Evolutionary conservation across 1,140 invertebrate species (phyloP), one percentile per base, ranked within the genome.

Genomic region (Trinorchestia longiramus): DNA sequence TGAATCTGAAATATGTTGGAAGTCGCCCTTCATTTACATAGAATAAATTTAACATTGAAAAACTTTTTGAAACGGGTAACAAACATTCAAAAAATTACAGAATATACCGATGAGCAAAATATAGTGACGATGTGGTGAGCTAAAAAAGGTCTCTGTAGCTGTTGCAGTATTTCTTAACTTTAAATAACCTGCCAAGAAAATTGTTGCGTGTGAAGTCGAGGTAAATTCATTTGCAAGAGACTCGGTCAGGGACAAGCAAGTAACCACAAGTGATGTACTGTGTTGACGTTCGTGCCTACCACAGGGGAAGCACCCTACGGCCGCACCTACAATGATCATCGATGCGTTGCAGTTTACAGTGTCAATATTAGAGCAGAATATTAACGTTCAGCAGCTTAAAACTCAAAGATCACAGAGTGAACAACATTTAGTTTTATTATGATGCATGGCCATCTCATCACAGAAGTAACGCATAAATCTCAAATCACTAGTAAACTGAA

Each of bases 221-320:
- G 62, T 77, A 77, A 77, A 77, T 77, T 36, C 36, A 77, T 36
- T 77, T 3, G 28, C 1, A 77, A 77, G 62, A 77, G 62, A 77
- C 28, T 11, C 62, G 62, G 62, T 77, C 62, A 77, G 62, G 62
- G 62, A 19, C 62, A 77, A 77, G 62, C 15, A 77, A 77, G 62
- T 77, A 28, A 77, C 62, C 62, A 77, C 62, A 77, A 36, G 28
- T 77, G 62, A 77, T 77, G 62, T 36, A 77, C 62, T 3, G 36
- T 77, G 62, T 77, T 77, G 62, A 77, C 62, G 62, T 77, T 77
- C 62, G 62, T 77, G 62, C 62, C 62, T 77, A 77, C 62, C 62
- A 36, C 62, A 28, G 62, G 36, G 62, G 62, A 77, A 28, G 15
- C 62, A 23, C 62, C 62, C 11, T 19, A 28, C 15, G 15, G 62